Base-by-base conservation (phyloP, 2,113 vertebrate genomes). In the Gopherus evgoodei region DNA sequence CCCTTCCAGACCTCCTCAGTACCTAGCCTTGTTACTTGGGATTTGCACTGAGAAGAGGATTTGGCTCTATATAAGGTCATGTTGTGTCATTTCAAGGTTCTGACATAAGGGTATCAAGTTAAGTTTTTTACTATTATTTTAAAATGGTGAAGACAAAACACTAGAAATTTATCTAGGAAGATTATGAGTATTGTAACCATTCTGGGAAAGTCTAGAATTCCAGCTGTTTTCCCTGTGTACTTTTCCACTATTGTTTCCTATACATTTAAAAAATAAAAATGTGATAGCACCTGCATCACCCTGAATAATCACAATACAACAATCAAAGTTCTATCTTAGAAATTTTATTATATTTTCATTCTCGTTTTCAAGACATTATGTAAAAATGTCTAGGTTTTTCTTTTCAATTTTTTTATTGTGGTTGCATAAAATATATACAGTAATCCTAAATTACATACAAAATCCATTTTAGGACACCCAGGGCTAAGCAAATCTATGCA, bases 361-460 rank as follows among this genome's bases (percentile, higher is more conserved):
- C 65, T 85, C 44, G 87, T 81, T 62, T 88, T 90, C 78, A 94
- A 78, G 24, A 59, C 12, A 49, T 19, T 47, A 21, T 88, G 83
- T 22, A 80, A 69, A 94, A 81, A 89, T 80, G 1, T 42, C 83
- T 90, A 80, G 53, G 81, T 47, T 79, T 57, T 56, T 92, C 24
- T 53, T 53, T 90, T 81, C 56, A 19, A 19, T 79, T 88, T 94
- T 89, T 89, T 89, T 81, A 83, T 31, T 92, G 75, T 0, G 2
- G 31, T 84, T 92, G 50, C 54, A 54, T 54, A 95, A 95, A 85
- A 89, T 53, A 84, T 11, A 53, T 87, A 59, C 80, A 87, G 87
- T 52, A 82, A 22, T 54, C 11, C 65, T 53, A 65, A 89, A 81
- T 57, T 76, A 35, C 6, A 8, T 83, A 57, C 90, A 35, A 81